Evolutionary conservation across 2,113 vertebrate genomes (phyloP).

Genomic region (Amphilophus citrinellus): DNA sequence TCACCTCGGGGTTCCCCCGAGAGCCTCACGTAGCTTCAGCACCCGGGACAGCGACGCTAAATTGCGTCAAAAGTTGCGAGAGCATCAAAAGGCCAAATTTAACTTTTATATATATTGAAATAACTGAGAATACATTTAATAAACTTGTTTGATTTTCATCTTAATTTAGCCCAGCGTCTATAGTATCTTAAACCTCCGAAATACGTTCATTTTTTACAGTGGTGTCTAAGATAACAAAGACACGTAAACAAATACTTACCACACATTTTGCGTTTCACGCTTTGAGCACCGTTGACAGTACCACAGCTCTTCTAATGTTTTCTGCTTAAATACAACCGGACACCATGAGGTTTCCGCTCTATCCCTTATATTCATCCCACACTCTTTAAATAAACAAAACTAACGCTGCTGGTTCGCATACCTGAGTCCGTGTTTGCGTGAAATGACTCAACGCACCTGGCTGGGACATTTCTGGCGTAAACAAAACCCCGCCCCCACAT

Average conservation of each 20-base stretch:
- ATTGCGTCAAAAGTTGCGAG: background rate
- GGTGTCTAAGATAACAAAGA: background rate
- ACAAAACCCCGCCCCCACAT: conserved; percentile 1
- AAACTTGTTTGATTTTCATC: fast-evolving
- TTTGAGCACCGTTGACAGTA: background rate
- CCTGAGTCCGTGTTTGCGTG: conserved; percentile 36
- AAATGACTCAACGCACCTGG: conserved; percentile 31
- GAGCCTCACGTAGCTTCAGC: conserved; percentile 23
- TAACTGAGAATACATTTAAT: background rate
- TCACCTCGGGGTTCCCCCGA: conserved; percentile 46
- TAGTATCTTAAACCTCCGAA: background rate
- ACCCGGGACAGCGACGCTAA: conserved; percentile 62
- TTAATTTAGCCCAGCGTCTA: background rate
- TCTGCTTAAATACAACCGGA: background rate
- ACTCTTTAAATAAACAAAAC: background rate
- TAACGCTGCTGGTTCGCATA: background rate
- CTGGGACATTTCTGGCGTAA: background rate
- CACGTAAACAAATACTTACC: conserved; percentile 41
- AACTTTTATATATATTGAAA: background rate
- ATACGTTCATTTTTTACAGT: background rate
- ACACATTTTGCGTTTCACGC: conserved; percentile 23
- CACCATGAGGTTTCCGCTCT: background rate
- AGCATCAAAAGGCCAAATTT: conserved; percentile 23
- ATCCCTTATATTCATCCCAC: background rate
- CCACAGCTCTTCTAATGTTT: background rate